Evolutionary conservation across 92 coral and sea anemone genomes (phyloP).

Genomic region (Palythoa caribaeorum): DNA sequence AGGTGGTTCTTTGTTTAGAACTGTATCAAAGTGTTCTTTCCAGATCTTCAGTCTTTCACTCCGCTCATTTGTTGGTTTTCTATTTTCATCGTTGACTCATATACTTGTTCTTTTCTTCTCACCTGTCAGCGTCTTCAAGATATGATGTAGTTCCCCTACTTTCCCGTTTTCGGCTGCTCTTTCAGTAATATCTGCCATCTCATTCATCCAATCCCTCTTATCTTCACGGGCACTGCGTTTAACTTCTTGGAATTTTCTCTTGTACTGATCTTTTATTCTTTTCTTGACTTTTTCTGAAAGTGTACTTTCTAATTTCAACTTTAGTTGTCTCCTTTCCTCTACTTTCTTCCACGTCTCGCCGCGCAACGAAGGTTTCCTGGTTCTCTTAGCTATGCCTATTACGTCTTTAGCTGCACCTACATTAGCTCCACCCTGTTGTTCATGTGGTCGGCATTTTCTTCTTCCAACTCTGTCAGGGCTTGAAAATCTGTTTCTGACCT

Average conservation of each 20-base stretch:
- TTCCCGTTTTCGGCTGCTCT: slow-evolving; percentile 14
- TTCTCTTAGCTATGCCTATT: too few relatives aligned
- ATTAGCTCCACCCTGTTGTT: too few relatives aligned
- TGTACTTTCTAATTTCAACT: background rate
- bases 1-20: background rate
- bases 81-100: background rate
- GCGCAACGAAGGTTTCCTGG: too few relatives aligned
- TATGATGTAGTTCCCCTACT: slow-evolving; percentile 2
- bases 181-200: background rate
- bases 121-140: slow-evolving; percentile 16
- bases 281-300: too few relatives aligned
- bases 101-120: slow-evolving; percentile 1
- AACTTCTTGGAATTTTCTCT: background rate
- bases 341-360: background rate
- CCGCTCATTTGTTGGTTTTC: background rate
- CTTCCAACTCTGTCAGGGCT: too few relatives aligned
- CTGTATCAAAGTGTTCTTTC: background rate
- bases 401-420: too few relatives aligned
- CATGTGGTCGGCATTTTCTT: too few relatives aligned
- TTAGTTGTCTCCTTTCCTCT: slow-evolving; percentile 27
- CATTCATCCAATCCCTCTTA: background rate
- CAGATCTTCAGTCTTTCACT: background rate
- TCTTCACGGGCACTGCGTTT: background rate
- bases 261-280: too few relatives aligned
- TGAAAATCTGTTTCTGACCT: too few relatives aligned